Evolutionary conservation across 1,140 invertebrate species (phyloP).

Genomic region (Pissodes strobi): DNA sequence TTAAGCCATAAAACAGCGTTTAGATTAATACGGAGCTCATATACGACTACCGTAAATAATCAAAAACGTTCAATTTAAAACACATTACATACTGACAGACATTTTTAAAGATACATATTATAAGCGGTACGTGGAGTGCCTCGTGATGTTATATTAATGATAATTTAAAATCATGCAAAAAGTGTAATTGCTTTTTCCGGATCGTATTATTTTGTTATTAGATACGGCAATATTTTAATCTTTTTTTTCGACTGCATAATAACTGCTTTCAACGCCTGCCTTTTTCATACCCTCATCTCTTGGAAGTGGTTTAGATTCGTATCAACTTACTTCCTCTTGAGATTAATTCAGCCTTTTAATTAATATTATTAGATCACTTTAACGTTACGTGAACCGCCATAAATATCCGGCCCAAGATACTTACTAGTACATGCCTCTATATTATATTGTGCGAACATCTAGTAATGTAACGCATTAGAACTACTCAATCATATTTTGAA

Average conservation of each 20-base stretch:
- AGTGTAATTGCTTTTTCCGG: conserved; percentile 15
- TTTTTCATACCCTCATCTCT: neutral
- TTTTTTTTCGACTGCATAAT: neutral
- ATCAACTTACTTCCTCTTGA: neutral
- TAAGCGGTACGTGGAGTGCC: neutral
- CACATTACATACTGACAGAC: neutral
- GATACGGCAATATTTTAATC: conserved; percentile 7
- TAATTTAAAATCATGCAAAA: conserved; percentile 7
- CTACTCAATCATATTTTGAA: no score
- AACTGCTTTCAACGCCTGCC: conserved; percentile 3
- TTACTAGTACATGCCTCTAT: no score
- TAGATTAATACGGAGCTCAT: conserved; percentile 7
- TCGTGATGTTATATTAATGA: conserved; percentile 8
- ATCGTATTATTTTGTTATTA: conserved; percentile 11
- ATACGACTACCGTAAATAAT: conserved; percentile 6
- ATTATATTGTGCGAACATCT: no score
- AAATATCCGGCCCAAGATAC: no score
- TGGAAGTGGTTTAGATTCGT: neutral
- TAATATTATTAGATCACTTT: no score
- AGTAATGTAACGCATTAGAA: no score
- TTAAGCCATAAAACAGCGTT: conserved; percentile 3
- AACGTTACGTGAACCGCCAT: no score
- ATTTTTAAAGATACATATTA: conserved; percentile 10
- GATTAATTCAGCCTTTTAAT: no score
- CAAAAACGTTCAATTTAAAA: conserved; percentile 17